These are phyloP conservation scores for Peromyscus aztecus DNA, from an alignment of 2,797 vertebrate species.

Conservation along the genomic window DNA sequence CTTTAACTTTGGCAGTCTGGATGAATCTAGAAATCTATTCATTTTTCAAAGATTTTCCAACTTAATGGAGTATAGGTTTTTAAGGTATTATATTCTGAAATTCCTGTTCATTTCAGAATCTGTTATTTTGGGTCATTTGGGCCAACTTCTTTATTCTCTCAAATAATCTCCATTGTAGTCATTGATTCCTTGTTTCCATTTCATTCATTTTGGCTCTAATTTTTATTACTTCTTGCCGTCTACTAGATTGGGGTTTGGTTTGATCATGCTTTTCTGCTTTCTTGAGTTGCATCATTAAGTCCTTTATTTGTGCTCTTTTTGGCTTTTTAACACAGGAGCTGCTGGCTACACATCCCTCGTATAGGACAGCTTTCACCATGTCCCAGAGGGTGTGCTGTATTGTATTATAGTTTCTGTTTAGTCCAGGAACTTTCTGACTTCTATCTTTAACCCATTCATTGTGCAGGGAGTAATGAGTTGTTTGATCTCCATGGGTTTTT, in stretches of 20 bases:
- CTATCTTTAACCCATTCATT: background rate
- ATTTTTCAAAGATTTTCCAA: background rate
- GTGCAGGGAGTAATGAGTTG: background rate
- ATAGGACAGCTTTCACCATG: background rate
- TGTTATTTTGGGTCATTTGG: background rate
- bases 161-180: background rate
- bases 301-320: background rate
- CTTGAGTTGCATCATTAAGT: background rate
- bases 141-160: background rate
- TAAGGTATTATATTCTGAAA: background rate
- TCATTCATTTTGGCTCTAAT: background rate
- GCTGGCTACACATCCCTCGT: no score
- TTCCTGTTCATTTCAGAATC: background rate
- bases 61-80: background rate
- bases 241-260: background rate
- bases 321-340: background rate
- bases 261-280: no score
- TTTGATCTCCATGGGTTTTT: background rate
- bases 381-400: background rate
- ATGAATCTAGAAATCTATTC: background rate
- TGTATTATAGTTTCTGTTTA: background rate
- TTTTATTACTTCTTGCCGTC: background rate
- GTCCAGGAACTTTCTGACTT: background rate
- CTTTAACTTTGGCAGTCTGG: background rate
- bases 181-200: background rate